Percentiles rank a stretch among this genome's conserved stretches.
phyloP scores from a whole-genome alignment of 1,140 invertebrate species.

The Euura saliciscinereae region DNA sequence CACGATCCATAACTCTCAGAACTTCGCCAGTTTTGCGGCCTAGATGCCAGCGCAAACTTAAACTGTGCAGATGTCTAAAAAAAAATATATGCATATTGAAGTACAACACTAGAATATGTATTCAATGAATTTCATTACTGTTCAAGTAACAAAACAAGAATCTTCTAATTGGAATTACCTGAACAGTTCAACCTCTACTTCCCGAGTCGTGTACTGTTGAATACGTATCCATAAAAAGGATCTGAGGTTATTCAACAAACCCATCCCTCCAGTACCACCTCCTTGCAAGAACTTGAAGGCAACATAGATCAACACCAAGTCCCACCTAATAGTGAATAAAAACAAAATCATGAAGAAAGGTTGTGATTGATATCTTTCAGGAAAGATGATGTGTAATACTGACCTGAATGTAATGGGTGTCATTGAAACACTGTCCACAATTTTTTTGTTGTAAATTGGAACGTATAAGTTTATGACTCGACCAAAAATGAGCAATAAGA shows the following conservation, averaged over 20 bases:
- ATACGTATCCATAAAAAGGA: conserved; percentile 94
- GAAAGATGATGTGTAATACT: not conserved
- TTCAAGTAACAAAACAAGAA: conserved; percentile 9
- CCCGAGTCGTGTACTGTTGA: conserved; percentile 93
- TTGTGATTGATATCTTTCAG: not conserved
- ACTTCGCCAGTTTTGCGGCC: conserved; percentile 95
- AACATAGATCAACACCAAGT: conserved; percentile 87
- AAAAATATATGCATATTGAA: conserved; percentile 20
- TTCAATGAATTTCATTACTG: not conserved
- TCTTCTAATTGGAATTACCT: conserved; percentile 35
- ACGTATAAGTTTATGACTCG: conserved; percentile 92
- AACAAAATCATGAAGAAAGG: not conserved
- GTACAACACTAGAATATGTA: conserved; percentile 6
- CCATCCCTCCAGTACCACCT: conserved; percentile 88
- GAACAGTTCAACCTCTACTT: conserved; percentile 76
- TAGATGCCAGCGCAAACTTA: conserved; percentile 90
- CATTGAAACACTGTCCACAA: conserved; percentile 63
- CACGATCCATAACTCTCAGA: conserved; percentile 91
- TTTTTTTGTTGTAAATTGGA: conserved; percentile 91
- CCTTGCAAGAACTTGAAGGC: conserved; percentile 92
- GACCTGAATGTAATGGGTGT: conserved; percentile 47
- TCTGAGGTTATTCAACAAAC: conserved; percentile 89
- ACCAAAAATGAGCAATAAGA: conserved; percentile 77
- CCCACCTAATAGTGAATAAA: conserved; percentile 69
- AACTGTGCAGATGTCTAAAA: conserved; percentile 79